phyloP scores from a whole-genome alignment of 2,797 vertebrate genomes.

The Cheracebus regulus region DNA sequence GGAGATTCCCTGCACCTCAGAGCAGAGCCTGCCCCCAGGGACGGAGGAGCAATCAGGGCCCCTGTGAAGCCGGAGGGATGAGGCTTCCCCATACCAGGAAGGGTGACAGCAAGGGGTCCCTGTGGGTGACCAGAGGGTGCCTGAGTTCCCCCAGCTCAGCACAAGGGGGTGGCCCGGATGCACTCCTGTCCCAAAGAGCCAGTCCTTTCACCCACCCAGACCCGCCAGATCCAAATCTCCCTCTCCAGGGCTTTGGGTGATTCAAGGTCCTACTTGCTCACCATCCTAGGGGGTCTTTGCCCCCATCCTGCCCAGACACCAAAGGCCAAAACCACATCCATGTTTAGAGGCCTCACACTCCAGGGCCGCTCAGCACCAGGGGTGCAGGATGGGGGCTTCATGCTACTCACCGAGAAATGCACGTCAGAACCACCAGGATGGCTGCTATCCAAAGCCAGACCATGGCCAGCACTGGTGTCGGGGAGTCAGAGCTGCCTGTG shows the following conservation, averaged over 20 bases:
- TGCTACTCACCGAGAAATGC: too few relatives aligned
- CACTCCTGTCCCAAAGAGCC: not conserved
- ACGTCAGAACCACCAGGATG: too few relatives aligned
- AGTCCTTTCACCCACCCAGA: not conserved
- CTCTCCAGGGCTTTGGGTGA: not conserved
- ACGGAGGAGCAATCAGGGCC: not conserved
- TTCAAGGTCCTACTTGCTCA: not conserved
- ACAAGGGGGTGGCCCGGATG: rapidly evolving
- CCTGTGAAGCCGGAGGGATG: rapidly evolving
- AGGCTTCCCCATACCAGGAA: not conserved
- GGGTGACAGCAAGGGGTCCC: not conserved
- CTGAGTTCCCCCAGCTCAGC: not conserved
- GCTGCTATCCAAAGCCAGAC: too few relatives aligned
- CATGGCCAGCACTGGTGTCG: too few relatives aligned
- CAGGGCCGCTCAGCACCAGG: too few relatives aligned
- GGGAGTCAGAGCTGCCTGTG: too few relatives aligned
- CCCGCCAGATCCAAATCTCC: not conserved
- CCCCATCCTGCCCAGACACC: too few relatives aligned
- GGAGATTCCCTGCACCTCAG: rapidly evolving
- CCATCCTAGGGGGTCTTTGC: not conserved
- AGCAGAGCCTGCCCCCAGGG: not conserved
- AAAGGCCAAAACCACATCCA: too few relatives aligned
- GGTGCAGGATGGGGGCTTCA: too few relatives aligned
- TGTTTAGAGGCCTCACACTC: too few relatives aligned
- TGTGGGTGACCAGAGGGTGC: not conserved